Evolutionary conservation across 2,888 invertebrate genomes (phyloP), one percentile per base, ranked within the genome.

Genomic region (Cartodere bifasciata): DNA sequence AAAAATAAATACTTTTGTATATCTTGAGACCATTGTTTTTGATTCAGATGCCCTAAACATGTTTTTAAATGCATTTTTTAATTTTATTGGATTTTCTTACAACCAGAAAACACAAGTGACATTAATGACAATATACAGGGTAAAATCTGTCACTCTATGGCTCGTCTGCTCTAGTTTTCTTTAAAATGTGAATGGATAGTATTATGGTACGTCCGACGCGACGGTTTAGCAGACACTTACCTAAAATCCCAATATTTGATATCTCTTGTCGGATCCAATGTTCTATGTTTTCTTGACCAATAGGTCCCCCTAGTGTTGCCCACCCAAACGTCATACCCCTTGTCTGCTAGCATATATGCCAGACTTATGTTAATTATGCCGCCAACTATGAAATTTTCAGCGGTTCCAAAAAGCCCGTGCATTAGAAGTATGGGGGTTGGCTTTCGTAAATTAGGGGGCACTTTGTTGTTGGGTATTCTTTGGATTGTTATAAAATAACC

Each of bases 311-410:
- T 70, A 13, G 71, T 70, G 51, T 87, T 88, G 0, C 81, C 79
- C 61, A 88, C 59, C 87, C 87, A 88, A 0, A 81, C 78, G 39
- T 81, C 81, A 43, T 70, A 80, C 9, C 78, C 76, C 44, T 63
- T 60, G 43, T 80, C 76, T 3, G 75, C 71, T 3, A 81, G 55
- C 7, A 67, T 47, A 44, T 52, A 63, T 1, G 49, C 60, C 9
- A 85, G 61, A 27, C 70, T 72, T 37, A 65, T 66, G 21, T 72
- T 66, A 1, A 77, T 77, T 0, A 77, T 75, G 60, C 78, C 75
- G 29, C 35, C 33, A 10, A 81, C 55, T 3, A 88, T 64, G 71
- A 76, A 87, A 38, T 78, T 75, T 5, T 75, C 70, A 0, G 84
- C 80, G 4, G 77, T 74, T 22, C 72, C 72, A 9, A 83, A 51